Conservation (phyloP, 1,140 invertebrate genomes). For the Antheraea pernyi region DNA sequence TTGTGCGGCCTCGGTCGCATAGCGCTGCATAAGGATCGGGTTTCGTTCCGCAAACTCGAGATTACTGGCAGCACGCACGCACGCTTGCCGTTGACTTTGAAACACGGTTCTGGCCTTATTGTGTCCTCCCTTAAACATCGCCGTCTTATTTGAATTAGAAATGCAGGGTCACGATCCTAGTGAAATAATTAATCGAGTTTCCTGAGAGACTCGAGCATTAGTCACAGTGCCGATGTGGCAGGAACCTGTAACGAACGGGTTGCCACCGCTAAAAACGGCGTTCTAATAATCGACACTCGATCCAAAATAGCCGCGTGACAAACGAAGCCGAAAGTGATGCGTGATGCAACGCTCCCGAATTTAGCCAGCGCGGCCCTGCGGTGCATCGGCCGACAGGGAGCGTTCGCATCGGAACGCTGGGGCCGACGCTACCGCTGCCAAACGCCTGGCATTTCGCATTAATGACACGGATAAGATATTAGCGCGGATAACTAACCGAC, state of each 20-base stretch:
- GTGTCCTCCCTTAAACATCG: slow-evolving; percentile 50
- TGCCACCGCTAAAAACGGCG: slow-evolving; percentile 52
- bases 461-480: slow-evolving; percentile 78
- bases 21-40: slow-evolving; percentile 61
- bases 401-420: slow-evolving; percentile 33
- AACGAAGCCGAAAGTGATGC: slow-evolving; percentile 74
- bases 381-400: slow-evolving; percentile 64
- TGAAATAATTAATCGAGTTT: slow-evolving; percentile 56
- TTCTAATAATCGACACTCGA: slow-evolving; percentile 74
- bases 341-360: slow-evolving; percentile 74
- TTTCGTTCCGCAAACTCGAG: slow-evolving; percentile 75
- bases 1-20: slow-evolving; percentile 52
- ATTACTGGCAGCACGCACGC: slow-evolving; percentile 53
- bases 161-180: slow-evolving; percentile 49
- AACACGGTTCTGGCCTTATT: slow-evolving; percentile 56
- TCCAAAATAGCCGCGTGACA: slow-evolving; percentile 74
- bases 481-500: slow-evolving; percentile 56
- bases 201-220: slow-evolving; percentile 53
- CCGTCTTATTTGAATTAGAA: slow-evolving; percentile 59
- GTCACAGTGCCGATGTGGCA: slow-evolving; percentile 38
- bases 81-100: slow-evolving; percentile 59
- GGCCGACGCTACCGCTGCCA: slow-evolving; percentile 58
- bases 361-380: slow-evolving; percentile 61
- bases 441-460: slow-evolving; percentile 75
- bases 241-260: slow-evolving; percentile 18